These are phyloP conservation scores for Allolobophora icterica DNA, from an alignment of 2,888 invertebrate species.

Conservation along the genomic window DNA sequence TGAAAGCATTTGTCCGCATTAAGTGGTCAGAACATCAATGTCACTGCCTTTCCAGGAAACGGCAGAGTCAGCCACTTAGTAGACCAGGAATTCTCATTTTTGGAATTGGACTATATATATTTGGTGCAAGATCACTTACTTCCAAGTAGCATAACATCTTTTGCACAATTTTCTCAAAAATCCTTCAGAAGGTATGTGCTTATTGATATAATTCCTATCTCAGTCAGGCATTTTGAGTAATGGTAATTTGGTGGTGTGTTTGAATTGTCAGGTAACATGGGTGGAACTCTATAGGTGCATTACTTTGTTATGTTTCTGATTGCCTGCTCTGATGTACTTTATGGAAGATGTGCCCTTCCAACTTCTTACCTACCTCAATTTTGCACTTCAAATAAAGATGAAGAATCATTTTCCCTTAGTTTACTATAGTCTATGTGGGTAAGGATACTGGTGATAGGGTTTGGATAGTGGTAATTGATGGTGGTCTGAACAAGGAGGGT, in stretches of 20 bases:
- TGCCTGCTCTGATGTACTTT: neutral
- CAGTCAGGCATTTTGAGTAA: neutral
- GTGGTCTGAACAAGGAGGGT: neutral
- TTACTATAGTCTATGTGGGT: neutral
- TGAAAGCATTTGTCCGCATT: too few relatives aligned
- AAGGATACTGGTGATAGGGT: neutral
- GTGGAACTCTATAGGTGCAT: neutral
- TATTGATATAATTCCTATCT: neutral
- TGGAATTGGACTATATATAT: neutral
- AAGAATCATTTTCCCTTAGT: neutral
- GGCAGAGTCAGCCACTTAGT: too few relatives aligned
- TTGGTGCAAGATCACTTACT: neutral
- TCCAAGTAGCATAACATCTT: neutral
- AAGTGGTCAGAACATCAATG: too few relatives aligned
- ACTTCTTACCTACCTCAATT: neutral
- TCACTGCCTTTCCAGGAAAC: too few relatives aligned
- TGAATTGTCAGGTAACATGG: too few relatives aligned
- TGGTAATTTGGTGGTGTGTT: neutral
- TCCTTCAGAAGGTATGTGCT: neutral
- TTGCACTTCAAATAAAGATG: neutral
- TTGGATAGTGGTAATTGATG: neutral
- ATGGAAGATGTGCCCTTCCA: neutral
- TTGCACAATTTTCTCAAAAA: neutral
- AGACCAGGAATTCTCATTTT: too few relatives aligned
- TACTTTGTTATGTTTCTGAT: constrained; percentile 9